phyloP scores from a whole-genome alignment of 2,888 invertebrate species.

The Lacanobia oleracea region DNA sequence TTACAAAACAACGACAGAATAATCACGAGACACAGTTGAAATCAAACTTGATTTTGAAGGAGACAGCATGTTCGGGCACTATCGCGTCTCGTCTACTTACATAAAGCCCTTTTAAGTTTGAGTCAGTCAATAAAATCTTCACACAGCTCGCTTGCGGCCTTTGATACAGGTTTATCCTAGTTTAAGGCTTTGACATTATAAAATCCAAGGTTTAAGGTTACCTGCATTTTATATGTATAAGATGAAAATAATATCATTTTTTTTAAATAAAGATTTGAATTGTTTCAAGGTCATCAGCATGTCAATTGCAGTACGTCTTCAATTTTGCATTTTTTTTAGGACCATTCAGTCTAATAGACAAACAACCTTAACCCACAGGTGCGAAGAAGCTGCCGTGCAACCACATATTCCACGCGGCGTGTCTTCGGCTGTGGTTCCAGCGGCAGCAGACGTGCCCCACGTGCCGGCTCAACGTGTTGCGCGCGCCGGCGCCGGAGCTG shows the following conservation, averaged over 20 bases:
- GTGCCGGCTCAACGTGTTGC: slow-evolving; percentile 96
- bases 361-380: slow-evolving; percentile 75
- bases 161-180: too few relatives aligned
- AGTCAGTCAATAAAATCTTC: too few relatives aligned
- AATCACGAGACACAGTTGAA: background rate
- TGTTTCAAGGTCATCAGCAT: background rate
- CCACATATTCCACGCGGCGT: slow-evolving; percentile 99
- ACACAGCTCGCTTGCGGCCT: too few relatives aligned
- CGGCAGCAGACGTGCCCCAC: slow-evolving; percentile 99
- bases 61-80: too few relatives aligned
- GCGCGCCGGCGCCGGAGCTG: slow-evolving; percentile 84
- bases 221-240: too few relatives aligned
- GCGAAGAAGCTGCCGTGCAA: slow-evolving; percentile 99
- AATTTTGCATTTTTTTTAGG: too few relatives aligned
- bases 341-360: background rate
- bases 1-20: background rate
- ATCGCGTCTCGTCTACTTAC: too few relatives aligned
- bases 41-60: background rate
- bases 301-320: background rate
- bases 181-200: too few relatives aligned
- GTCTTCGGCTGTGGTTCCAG: slow-evolving; percentile 99
- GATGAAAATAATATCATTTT: too few relatives aligned
- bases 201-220: too few relatives aligned
- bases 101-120: too few relatives aligned
- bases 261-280: background rate